Base-by-base conservation (phyloP, 2,797 vertebrate species). In the Spinus pinus region DNA sequence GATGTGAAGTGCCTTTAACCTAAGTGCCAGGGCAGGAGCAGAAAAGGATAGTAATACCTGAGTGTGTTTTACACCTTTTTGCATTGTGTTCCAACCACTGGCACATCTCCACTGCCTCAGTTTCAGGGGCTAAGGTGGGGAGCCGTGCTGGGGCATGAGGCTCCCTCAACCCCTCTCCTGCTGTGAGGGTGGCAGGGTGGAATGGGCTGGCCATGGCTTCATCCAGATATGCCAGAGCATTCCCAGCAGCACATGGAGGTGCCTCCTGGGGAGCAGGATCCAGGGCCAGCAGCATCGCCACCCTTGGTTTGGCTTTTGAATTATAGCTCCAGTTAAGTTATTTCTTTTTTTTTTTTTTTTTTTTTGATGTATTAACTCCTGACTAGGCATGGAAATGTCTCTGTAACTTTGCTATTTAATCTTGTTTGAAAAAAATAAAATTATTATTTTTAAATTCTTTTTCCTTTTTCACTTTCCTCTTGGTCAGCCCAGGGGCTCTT, bases 381-480 rank as follows among this genome's bases (percentile, higher is more conserved):
- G 51, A 13, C 46, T 24, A 69, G 77, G 66, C 41, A 35, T 12
- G 12, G 47, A 54, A 56, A 22, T 77, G 39, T 41, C 49, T 10
- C 64, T 57, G 80, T 86, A 83, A 74, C 81, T 95, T 79, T 84
- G 83, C 81, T 91, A 53, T 62, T 33, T 33, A 69, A 49, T 66
- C 60, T 81, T 31, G 53, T 70, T 44, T 50, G 25, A 42, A 82
- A 60, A 93, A 93, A 94, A 86, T 86, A 94, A 95, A 96, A 39
- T 54, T 18, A 7, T 56, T 80, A 0, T 7, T 83, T 81, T 62
- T 74, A 19, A 8, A 41, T 21, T 46, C 2, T 33, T 12, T 27
- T 30, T 69, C 6, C 23, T 33, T 61, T 28, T 65, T 60, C 14
- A 17, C 19, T 22, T 88, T 69, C 23, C 60, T 20, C 10, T 49